Base-by-base conservation (phyloP, 2,888 invertebrate genomes). In the Drosophila flavopinicola region DNA sequence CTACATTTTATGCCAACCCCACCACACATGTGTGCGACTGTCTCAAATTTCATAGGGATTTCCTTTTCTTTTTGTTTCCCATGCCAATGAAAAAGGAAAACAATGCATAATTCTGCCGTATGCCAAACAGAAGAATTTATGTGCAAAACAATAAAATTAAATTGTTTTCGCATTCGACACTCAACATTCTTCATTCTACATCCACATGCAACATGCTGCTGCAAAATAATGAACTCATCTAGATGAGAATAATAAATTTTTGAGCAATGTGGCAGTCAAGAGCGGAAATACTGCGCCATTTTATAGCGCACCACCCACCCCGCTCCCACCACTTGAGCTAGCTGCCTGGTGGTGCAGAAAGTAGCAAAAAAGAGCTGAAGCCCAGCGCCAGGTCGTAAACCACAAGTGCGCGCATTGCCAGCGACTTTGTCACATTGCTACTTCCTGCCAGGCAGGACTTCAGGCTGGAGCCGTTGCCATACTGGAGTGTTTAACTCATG, bases 101-200 rank as follows among this genome's bases (percentile, higher is more conserved):
- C 74, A 78, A 78, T 71, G 79, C 85, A 80, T 84, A 80, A 76
- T 85, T 85, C 77, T 68, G 64, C 17, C 32, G 47, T 44, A 71
- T 51, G 41, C 52, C 33, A 51, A 56, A 48, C 15, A 25, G 27
- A 38, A 44, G 64, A 84, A 87, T 89, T 89, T 88, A 89, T 89
- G 88, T 63, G 78, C 71, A 88, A 87, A 88, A 79, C 87, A 89
- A 88, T 89, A 89, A 89, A 89, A 88, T 88, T 88, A 89, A 90
- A 89, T 89, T 88, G 90, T 89, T 88, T 88, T 83, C 79, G 74
- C 85, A 88, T 88, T 88, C 85, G 67, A 66, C 79, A 67, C 41
- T 51, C 49, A 30, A 15, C 47, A 61, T 48, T 60, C 47, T 29
- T 47, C 44, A 51, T 45, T 45, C 11, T 15, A 45, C 44, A 45